phyloP scores from a whole-genome alignment of 2,113 vertebrate genomes.

The Larimichthys polyactis region DNA sequence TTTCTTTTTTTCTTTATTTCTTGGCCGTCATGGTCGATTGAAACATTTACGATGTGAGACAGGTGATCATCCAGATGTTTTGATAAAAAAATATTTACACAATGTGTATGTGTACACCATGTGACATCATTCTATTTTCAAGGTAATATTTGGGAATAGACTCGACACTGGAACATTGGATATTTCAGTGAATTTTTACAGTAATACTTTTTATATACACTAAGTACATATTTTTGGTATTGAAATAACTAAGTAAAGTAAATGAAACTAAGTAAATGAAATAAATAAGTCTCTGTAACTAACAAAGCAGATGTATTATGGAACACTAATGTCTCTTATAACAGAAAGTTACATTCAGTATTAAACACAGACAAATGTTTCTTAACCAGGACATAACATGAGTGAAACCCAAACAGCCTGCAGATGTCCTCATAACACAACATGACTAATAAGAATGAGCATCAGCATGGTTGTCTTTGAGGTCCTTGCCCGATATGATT shows the following conservation, averaged over 20 bases:
- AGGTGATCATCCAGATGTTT: background rate
- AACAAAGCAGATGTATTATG: background rate
- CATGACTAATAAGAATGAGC: background rate
- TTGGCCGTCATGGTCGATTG: background rate
- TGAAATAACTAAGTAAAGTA: background rate
- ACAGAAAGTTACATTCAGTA: no score
- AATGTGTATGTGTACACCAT: background rate
- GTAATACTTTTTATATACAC: no score
- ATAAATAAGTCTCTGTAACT: background rate
- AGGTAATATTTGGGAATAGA: background rate
- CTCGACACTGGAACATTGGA: background rate
- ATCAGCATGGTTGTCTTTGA: background rate
- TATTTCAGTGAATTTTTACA: background rate
- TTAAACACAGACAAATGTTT: background rate
- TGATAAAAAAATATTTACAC: background rate
- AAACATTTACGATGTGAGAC: background rate
- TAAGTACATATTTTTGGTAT: background rate
- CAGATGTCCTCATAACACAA: conserved; percentile 1
- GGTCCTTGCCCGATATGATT: background rate
- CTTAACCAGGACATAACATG: no score
- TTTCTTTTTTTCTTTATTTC: background rate
- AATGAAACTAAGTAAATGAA: no score
- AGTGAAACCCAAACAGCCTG: background rate
- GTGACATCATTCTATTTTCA: background rate
- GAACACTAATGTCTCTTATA: background rate